Percentiles rank a stretch among this genome's conserved stretches.
These are phyloP conservation scores for Pterocles burchelli DNA, from an alignment of 2,113 vertebrate genomes.

Conservation along the genomic window DNA sequence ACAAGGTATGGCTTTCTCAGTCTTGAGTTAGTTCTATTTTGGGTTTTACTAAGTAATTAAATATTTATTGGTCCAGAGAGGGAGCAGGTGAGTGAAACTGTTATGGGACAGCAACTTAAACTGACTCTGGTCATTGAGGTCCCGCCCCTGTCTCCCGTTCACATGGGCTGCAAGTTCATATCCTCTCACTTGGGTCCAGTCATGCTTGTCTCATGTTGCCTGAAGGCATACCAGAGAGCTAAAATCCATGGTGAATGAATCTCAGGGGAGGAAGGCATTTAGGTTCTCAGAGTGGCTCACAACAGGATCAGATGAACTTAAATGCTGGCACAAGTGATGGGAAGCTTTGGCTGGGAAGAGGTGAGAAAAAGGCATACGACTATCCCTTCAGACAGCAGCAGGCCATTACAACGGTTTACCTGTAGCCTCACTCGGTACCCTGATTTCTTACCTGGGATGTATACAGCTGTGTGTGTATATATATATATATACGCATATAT, in stretches of 20 bases:
- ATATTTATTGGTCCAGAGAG: not conserved
- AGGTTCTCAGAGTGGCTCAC: not conserved
- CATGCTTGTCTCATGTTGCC: not conserved
- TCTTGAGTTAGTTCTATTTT: not conserved
- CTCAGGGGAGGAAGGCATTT: not conserved
- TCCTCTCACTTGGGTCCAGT: not conserved
- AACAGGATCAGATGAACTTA: not conserved
- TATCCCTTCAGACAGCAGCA: rapidly evolving
- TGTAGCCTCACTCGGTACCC: not conserved
- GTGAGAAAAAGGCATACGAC: not conserved
- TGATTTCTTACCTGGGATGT: not conserved
- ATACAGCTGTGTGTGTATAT: not conserved
- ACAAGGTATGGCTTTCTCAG: not conserved
- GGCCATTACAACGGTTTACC: not conserved
- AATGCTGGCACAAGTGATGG: not conserved
- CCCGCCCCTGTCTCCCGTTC: not conserved
- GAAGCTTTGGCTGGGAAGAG: not conserved
- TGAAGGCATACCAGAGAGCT: not conserved
- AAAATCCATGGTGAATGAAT: not conserved
- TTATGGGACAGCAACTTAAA: not conserved
- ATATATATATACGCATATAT: too few relatives aligned
- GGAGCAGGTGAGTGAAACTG: not conserved
- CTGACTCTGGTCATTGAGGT: not conserved
- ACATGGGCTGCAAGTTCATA: not conserved
- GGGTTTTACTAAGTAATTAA: not conserved